These are phyloP conservation scores for Conger conger DNA, from an alignment of 2,113 vertebrate species.

Conservation along the genomic window DNA sequence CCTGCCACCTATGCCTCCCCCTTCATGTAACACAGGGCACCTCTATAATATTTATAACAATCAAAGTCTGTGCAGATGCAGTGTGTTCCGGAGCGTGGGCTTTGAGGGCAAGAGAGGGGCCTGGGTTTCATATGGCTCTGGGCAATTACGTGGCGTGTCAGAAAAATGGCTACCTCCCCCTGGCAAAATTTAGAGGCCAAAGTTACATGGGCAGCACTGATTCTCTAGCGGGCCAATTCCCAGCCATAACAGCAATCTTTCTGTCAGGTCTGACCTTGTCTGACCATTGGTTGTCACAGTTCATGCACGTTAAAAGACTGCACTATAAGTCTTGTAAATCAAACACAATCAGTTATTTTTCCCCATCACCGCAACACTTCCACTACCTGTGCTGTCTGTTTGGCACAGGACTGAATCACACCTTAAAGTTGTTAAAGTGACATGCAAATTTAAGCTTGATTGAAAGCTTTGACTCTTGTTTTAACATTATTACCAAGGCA, in stretches of 20 bases:
- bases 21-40: too few relatives aligned
- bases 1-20: neutral
- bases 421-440: neutral
- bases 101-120: neutral
- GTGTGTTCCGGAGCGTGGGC: neutral
- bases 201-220: neutral
- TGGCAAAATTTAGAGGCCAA: conserved; percentile 1
- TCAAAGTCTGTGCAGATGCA: neutral
- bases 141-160: neutral
- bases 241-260: neutral
- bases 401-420: neutral
- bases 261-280: conserved; percentile 6
- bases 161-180: neutral
- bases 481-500: neutral
- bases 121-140: neutral
- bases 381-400: neutral
- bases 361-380: neutral
- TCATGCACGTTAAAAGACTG: neutral
- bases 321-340: neutral
- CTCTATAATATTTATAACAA: conserved; percentile 11
- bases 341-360: neutral
- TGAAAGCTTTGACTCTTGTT: neutral
- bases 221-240: neutral
- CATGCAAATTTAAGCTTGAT: neutral
- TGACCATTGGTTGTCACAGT: neutral